Percentiles rank a stretch among this genome's conserved stretches.
phyloP scores from a whole-genome alignment of 2,888 invertebrate genomes.

The Andrena dorsata region DNA sequence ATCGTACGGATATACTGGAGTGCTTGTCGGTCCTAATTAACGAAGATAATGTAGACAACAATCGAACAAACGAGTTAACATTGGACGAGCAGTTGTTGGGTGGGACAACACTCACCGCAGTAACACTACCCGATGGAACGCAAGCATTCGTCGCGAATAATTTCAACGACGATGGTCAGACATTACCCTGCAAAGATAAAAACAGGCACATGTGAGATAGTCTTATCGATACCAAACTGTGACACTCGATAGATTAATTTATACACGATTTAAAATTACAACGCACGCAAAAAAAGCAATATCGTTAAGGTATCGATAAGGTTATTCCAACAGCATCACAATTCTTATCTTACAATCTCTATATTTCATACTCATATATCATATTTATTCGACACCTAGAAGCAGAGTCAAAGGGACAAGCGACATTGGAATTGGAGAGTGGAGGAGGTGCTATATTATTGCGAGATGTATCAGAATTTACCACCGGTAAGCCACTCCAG shows the following conservation, averaged over 20 bases:
- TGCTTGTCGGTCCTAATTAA: conserved; percentile 80
- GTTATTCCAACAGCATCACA: not conserved
- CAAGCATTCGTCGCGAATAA: conserved; percentile 81
- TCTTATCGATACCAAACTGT: not conserved
- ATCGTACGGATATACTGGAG: conserved; percentile 76
- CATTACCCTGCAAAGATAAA: not conserved
- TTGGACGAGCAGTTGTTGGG: conserved; percentile 77
- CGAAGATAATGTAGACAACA: conserved; percentile 70
- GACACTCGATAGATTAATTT: not conserved
- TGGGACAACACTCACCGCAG: conserved; percentile 79
- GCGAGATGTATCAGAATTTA: conserved; percentile 76
- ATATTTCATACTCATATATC: not conserved
- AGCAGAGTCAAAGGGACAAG: conserved; percentile 65
- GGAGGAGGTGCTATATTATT: conserved; percentile 80
- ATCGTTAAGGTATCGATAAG: not conserved
- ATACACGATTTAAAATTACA: not conserved
- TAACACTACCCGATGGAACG: conserved; percentile 82
- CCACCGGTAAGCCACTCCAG: conserved; percentile 78
- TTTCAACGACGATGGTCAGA: conserved; percentile 64
- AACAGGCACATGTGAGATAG: not conserved
- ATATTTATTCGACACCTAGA: conserved; percentile 50
- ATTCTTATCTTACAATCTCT: not conserved
- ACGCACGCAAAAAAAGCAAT: not conserved
- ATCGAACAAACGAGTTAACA: conserved; percentile 75
- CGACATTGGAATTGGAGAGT: conserved; percentile 75